Base-by-base conservation (phyloP, 2,888 invertebrate genomes). In the Lagria hirta region DNA sequence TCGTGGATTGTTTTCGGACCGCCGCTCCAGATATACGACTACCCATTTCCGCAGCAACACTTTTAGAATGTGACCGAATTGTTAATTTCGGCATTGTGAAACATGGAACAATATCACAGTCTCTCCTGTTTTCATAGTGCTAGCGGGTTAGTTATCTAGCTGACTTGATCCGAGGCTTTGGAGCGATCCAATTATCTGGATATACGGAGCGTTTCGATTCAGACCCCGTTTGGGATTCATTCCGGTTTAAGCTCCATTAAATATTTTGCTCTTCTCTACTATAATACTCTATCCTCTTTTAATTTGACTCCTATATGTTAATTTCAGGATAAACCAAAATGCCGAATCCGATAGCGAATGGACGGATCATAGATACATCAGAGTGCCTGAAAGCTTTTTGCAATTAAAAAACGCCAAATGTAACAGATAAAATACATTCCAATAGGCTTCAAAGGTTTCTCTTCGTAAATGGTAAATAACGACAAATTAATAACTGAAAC, bases 121-220 rank as follows among this genome's bases (percentile, higher is more conserved):
- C 68, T 65, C 59, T 59, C 57, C 49, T 48, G 58, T 58, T 61
- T 61, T 64, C 61, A 61, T 63, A 61, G 60, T 50, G 58, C 52
- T 58, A 55, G 57, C 59, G 67, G 65, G 66, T 68, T 69, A 69
- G 68, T 70, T 69, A 70, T 69, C 69, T 68, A 64, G 66, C 64
- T 58, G 64, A 64, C 64, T 68, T 67, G 68, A 69, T 69, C 69
- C 70, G 65, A 64, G 65, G 69, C 67, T 69, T 66, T 66, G 64
- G 65, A 57, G 65, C 65, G 62, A 68, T 69, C 70, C 70, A 70
- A 70, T 70, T 70, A 70, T 66, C 67, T 64, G 66, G 68, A 69
- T 70, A 69, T 68, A 69, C 67, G 69, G 60, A 69, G 65, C 68
- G 68, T 67, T 69, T 68, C 66, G 65, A 66, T 66, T 65, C 66